Conservation (phyloP, 1,140 invertebrate species). For the Apis cerana region DNA sequence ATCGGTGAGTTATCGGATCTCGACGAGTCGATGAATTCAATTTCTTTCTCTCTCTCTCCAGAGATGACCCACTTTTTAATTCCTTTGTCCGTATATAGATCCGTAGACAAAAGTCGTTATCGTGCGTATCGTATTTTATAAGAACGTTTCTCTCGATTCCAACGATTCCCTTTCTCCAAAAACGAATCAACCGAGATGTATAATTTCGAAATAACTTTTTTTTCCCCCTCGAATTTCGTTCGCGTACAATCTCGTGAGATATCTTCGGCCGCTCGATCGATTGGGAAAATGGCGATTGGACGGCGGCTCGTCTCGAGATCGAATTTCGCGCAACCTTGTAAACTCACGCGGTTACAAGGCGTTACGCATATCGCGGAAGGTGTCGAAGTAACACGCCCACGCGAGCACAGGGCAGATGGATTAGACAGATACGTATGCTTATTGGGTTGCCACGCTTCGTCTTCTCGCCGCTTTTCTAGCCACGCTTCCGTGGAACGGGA, state of each 20-base stretch:
- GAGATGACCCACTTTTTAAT: slow-evolving; percentile 6
- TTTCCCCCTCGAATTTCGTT: too few relatives aligned
- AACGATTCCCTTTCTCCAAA: too few relatives aligned
- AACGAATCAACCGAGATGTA: too few relatives aligned
- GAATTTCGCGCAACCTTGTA: slow-evolving; percentile 65
- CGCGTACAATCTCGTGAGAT: too few relatives aligned
- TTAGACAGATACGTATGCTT: slow-evolving; percentile 57
- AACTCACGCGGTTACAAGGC: slow-evolving; percentile 59
- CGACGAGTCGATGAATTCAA: neutral
- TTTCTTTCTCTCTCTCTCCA: neutral
- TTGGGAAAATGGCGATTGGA: neutral
- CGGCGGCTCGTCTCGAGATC: slow-evolving; percentile 42
- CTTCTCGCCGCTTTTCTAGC: neutral
- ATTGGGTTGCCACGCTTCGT: slow-evolving; percentile 28
- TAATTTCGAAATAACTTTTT: too few relatives aligned
- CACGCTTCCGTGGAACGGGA: neutral
- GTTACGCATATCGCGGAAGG: slow-evolving; percentile 64
- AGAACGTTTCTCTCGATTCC: too few relatives aligned
- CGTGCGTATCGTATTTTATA: too few relatives aligned
- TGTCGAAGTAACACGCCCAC: slow-evolving; percentile 60
- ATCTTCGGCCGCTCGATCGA: too few relatives aligned
- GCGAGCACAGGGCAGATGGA: slow-evolving; percentile 40
- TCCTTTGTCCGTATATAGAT: neutral
- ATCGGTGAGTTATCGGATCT: neutral
- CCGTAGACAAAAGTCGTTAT: neutral